Conservation (phyloP, 2,113 vertebrate genomes). For the Podocnemis expansa region DNA sequence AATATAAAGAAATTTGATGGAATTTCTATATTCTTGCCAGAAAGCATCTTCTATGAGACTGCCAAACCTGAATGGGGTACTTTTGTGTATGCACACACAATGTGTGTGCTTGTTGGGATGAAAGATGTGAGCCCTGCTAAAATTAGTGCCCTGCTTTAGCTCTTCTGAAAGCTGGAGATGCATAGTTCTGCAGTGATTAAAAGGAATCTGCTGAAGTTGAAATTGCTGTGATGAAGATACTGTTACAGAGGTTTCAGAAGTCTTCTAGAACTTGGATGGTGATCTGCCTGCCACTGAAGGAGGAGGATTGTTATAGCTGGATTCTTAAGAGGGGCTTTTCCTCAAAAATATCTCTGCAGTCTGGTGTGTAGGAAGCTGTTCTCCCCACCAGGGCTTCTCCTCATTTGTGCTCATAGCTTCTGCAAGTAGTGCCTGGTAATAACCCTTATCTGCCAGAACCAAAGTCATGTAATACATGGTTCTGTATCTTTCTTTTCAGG, state of each 20-base stretch:
- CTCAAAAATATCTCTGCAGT: neutral
- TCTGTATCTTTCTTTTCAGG: neutral
- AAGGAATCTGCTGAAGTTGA: neutral
- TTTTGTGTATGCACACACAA: no score
- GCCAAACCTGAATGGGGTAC: neutral
- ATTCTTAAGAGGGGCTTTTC: neutral
- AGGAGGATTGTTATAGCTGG: neutral
- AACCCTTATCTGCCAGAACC: neutral
- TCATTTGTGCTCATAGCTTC: neutral
- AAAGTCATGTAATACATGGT: neutral
- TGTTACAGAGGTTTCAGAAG: neutral
- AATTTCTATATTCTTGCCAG: no score
- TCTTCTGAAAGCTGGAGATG: neutral
- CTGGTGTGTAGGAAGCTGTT: neutral
- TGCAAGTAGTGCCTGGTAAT: neutral
- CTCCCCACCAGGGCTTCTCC: neutral
- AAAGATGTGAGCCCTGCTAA: neutral
- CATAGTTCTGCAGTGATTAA: neutral
- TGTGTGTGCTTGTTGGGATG: neutral
- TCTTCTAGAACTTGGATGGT: neutral
- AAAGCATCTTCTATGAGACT: no score
- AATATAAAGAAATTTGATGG: no score
- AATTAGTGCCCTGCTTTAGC: neutral
- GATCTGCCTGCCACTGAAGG: neutral
- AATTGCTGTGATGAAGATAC: neutral